Evolutionary conservation across 2,797 vertebrate species (phyloP), one percentile per base, ranked within the genome.

Genomic region (Kryptopterus vitreolus): DNA sequence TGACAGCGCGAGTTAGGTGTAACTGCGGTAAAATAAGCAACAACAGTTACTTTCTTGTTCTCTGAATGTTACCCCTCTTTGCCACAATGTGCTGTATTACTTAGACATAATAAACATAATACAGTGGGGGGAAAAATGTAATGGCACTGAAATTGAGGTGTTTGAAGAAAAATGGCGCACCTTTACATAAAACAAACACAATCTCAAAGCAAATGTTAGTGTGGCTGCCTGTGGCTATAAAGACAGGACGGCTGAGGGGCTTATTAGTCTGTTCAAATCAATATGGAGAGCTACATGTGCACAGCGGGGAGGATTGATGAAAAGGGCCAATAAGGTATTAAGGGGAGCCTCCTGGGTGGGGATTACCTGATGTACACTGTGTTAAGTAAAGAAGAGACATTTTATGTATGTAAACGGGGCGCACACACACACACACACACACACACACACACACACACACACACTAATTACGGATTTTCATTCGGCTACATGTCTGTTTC

Each of bases 341-440:
- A 48, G 43, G 65, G 79, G 33, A 82, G 33, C 63, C 29, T 46
- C 79, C 73, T 84, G 72, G 53, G 38, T 77, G 59, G 59, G 69
- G 83, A 75, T 69, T 83, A 84, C 55, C 76, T 70, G 81, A 82
- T 78, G 78, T 76, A 84, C 77, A 76, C 71, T n/a, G 71, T 74
- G 79, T 72, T 79, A 81, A 85, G 76, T 79, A 69, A 83, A 62
- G 48, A 78, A 35, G 35, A 70, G 79, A 43, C 52, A 50, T 50
- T 69, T 52, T 70, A 52, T 52, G 55, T 35, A 61, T 26, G 22
- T 74, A 65, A 43, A 66, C 78, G 74, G 76, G 73, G 57, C 35
- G 58, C 10, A 1, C 38, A 43, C 38, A 43, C 10, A 0, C 38
- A 43, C 38, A 43, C 38, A 43, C 38, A 53, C 57, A 58, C 55